phyloP scores from a whole-genome alignment of 1,140 invertebrate genomes.

The Saccostrea glomerata region DNA sequence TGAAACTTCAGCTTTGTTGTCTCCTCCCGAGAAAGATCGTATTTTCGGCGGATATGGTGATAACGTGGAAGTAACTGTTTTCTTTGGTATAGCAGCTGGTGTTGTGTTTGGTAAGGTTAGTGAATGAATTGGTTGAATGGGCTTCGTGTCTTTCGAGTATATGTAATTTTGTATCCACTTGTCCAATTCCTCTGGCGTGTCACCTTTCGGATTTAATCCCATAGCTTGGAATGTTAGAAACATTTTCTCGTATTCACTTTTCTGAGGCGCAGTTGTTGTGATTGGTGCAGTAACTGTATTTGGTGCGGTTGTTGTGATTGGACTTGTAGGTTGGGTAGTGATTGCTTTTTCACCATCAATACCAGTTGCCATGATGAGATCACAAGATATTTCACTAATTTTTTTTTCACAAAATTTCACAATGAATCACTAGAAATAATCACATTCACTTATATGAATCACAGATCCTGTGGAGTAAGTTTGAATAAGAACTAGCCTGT shows the following conservation, averaged over 20 bases:
- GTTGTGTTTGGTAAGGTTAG: background rate
- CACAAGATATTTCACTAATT: too few species aligned
- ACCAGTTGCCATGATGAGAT: background rate
- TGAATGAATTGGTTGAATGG: too few species aligned
- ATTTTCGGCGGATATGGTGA: background rate
- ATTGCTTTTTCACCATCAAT: background rate
- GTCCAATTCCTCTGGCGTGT: too few species aligned
- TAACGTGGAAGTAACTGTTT: background rate
- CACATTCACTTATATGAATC: too few species aligned
- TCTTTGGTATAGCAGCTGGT: background rate
- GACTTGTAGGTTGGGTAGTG: background rate
- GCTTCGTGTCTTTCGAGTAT: too few species aligned
- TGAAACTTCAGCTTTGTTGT: slow-evolving; percentile 47
- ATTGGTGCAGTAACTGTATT: background rate
- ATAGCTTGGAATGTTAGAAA: background rate
- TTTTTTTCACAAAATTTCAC: too few species aligned
- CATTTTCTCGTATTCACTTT: background rate
- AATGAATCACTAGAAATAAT: too few species aligned
- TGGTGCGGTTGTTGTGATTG: background rate
- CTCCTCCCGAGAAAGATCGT: too few species aligned
- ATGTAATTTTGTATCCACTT: too few species aligned
- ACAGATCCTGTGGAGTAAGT: too few species aligned
- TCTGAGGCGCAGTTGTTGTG: background rate
- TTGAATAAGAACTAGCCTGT: too few species aligned
- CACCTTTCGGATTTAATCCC: background rate